Evolutionary conservation across 2,113 vertebrate genomes (phyloP), one percentile per base, ranked within the genome.

Genomic region (Bungarus multicinctus): DNA sequence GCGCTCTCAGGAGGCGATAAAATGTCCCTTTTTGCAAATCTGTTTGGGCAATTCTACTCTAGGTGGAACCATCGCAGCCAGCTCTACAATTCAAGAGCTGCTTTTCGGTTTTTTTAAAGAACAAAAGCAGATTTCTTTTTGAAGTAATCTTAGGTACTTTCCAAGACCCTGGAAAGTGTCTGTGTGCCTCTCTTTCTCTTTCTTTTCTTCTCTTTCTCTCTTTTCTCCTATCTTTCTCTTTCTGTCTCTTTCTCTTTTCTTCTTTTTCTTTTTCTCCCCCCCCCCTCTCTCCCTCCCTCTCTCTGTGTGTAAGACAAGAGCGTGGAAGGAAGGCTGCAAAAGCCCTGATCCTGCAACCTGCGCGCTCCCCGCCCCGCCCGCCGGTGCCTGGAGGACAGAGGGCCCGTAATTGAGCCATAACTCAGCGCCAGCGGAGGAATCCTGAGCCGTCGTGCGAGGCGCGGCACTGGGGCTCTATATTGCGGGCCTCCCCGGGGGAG

Each of bases 361-460:
- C 69, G 74, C 1, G 16, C 27, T 6, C 89, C 3, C 3, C 81
- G 1, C 53, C 23, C 50, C 30, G 22, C 23, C 30, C 34, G 87
- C 30, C 90, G 27, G 81, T 93, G 94, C 93, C 94, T 86, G 12
- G 93, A 95, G 93, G 95, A 89, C 93, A 89, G 91, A 94, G 91
- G 58, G 92, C 91, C n/a, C 27, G 0, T 95, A 96, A 96, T 96
- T 96, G 94, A 94, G 93, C 94, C 89, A 93, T 96, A 94, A 96
- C 91, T 96, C 96, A 92, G 47, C 4, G 85, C 93, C 94, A 53
- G 93, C 89, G 92, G 95, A 47, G 86, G 57, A 95, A 93, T 90
- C 93, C 74, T 0, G 50, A 92, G 47, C 94, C 57, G 16, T 91
- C 85, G 74, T 90, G 9, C 47, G 93, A 89, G 64, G 20, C 55